Conservation (phyloP, 2,888 invertebrate genomes). For the Entomobrya proxima region DNA sequence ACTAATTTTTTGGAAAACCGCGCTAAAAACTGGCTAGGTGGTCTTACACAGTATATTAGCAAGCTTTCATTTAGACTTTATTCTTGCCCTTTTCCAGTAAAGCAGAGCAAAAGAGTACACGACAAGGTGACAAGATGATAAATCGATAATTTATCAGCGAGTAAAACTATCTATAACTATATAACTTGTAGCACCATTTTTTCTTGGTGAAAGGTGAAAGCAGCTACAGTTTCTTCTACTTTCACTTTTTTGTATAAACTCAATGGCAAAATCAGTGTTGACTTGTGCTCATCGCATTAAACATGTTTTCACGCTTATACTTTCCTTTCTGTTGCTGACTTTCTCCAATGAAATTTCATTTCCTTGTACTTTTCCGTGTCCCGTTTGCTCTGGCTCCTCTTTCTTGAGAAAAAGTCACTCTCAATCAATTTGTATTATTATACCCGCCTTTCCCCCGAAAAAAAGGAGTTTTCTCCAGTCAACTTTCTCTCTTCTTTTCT, state of each 20-base stretch:
- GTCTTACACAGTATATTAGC: too few relatives aligned
- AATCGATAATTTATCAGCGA: conserved; percentile 42
- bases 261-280: conserved; percentile 24
- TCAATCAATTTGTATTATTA: conserved; percentile 12
- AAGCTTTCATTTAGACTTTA: too few relatives aligned
- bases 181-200: too few relatives aligned
- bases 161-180: not conserved
- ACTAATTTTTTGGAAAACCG: not conserved
- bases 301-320: conserved; percentile 7
- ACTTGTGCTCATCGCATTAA: conserved; percentile 21
- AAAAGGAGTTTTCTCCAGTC: conserved; percentile 10
- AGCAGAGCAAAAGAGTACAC: too few relatives aligned
- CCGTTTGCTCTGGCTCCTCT: not conserved
- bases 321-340: not conserved
- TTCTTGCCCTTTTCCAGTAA: too few relatives aligned
- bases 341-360: not conserved
- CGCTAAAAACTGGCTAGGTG: too few relatives aligned
- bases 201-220: too few relatives aligned
- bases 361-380: conserved; percentile 10
- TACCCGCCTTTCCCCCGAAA: too few relatives aligned
- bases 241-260: not conserved
- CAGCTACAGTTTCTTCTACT: too few relatives aligned
- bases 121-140: conserved; percentile 33
- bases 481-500: not conserved
- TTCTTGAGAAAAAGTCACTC: not conserved